These are phyloP conservation scores for Siphlonurus alternatus DNA, from an alignment of 2,888 invertebrate species.

Conservation along the genomic window DNA sequence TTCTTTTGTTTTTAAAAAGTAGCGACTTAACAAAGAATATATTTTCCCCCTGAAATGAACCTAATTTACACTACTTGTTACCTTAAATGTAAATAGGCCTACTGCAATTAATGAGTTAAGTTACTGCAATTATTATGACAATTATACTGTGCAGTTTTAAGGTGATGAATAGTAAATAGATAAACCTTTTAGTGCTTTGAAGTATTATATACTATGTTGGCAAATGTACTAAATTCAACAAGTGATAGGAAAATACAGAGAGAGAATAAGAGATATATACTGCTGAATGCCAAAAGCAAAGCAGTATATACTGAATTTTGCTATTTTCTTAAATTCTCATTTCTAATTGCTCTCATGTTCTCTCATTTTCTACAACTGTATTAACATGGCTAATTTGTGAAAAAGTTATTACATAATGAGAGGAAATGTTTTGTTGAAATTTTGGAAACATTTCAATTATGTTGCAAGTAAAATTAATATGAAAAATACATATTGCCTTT, in stretches of 20 bases:
- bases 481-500: too few relatives aligned
- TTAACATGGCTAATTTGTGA: neutral
- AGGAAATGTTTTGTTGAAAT: neutral
- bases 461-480: neutral
- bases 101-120: neutral
- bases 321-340: neutral
- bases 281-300: neutral
- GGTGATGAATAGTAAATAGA: neutral
- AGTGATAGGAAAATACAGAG: neutral
- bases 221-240: neutral
- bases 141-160: neutral
- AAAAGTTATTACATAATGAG: neutral
- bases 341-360: neutral
- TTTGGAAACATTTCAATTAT: neutral
- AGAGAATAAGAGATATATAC: neutral
- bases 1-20: neutral
- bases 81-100: neutral
- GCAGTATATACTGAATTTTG: neutral
- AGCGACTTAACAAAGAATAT: neutral
- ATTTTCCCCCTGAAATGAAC: neutral
- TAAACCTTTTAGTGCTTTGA: neutral
- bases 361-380: neutral
- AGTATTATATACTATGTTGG: neutral
- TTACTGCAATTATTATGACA: neutral
- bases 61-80: neutral